phyloP scores from a whole-genome alignment of 2,797 vertebrate species.

The Bradypodion ventrale region DNA sequence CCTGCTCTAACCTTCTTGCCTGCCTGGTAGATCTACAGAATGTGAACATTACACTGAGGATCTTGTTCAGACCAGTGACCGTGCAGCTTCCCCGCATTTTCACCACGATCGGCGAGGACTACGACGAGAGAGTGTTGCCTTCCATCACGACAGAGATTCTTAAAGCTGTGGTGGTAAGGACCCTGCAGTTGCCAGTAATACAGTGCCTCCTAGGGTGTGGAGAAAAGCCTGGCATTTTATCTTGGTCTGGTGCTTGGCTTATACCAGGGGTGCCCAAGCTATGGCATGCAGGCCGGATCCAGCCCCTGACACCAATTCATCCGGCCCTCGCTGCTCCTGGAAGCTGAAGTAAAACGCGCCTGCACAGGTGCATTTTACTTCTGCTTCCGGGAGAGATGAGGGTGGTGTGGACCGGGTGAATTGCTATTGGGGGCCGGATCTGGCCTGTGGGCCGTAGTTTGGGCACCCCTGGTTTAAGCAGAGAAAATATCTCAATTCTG shows the following conservation, averaged over 20 bases:
- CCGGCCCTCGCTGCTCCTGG: no score
- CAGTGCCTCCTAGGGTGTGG: background rate
- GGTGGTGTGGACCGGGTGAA: no score
- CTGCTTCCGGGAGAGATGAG: no score
- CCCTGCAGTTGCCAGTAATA: fast-evolving
- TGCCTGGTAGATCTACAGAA: constrained; percentile 90
- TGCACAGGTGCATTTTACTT: no score
- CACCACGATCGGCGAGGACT: constrained; percentile 96
- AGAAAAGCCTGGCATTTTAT: background rate
- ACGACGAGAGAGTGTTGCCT: constrained; percentile 93
- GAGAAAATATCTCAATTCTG: no score
- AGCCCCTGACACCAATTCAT: no score
- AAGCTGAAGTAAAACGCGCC: no score
- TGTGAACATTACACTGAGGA: constrained; percentile 95
- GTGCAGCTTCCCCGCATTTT: constrained; percentile 92
- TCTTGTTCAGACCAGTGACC: constrained; percentile 90
- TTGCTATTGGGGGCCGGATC: no score
- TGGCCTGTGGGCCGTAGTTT: no score
- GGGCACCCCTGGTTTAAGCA: no score
- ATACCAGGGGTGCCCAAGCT: no score
- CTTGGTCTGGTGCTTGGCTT: background rate
- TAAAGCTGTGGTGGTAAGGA: constrained; percentile 94
- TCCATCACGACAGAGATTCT: constrained; percentile 98
- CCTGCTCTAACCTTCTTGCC: background rate
- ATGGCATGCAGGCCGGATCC: no score